These are phyloP conservation scores for Mesitornis unicolor DNA, from an alignment of 2,113 vertebrate species.

Conservation along the genomic window DNA sequence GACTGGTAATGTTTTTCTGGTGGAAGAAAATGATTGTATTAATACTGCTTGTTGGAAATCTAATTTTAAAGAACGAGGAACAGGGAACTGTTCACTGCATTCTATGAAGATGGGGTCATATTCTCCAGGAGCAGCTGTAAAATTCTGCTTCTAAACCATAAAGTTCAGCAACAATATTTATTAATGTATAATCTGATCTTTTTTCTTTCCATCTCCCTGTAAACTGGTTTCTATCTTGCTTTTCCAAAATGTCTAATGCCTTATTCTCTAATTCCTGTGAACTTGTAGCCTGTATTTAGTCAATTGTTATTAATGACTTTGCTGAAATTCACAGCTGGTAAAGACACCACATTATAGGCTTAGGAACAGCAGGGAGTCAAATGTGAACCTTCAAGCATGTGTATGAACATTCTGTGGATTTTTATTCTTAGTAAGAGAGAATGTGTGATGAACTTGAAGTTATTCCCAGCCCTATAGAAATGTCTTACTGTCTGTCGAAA, in stretches of 20 bases:
- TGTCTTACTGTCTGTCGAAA: background rate
- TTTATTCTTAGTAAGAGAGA: background rate
- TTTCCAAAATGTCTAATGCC: background rate
- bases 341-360: background rate
- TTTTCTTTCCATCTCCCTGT: background rate
- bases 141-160: background rate
- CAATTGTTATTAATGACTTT: background rate
- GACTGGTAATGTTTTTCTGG: background rate
- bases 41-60: background rate
- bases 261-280: background rate
- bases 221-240: background rate
- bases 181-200: background rate
- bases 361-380: background rate
- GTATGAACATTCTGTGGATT: background rate
- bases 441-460: background rate
- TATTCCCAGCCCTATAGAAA: background rate
- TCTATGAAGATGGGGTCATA: background rate
- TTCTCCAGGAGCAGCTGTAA: background rate
- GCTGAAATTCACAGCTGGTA: background rate
- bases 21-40: background rate
- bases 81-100: background rate
- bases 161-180: background rate
- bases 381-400: background rate
- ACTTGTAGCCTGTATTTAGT: background rate
- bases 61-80: background rate